Evolutionary conservation across 2,113 vertebrate genomes (phyloP).

Genomic region (Ictalurus punctatus): DNA sequence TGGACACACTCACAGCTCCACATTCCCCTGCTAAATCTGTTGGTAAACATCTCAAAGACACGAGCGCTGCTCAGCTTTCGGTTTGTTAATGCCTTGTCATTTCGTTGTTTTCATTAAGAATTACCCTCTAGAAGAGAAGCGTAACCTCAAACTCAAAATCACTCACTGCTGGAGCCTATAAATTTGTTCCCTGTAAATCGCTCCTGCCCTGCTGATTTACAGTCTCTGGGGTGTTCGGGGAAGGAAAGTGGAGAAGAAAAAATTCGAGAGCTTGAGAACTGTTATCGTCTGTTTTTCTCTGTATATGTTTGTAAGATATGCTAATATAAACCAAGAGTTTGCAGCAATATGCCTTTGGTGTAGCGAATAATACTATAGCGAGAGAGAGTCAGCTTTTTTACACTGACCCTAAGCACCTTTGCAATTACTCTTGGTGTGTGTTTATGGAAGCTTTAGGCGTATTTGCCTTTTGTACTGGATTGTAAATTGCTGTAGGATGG

Average conservation of each 20-base stretch:
- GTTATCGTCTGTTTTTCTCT: neutral
- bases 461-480: neutral
- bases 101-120: constrained; percentile 10
- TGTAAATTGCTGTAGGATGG: neutral
- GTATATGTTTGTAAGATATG: neutral
- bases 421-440: constrained; percentile 20
- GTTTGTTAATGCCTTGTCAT: neutral
- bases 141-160: neutral
- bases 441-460: neutral
- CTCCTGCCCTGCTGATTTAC: constrained; percentile 30
- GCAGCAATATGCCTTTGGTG: neutral
- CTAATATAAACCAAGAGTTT: constrained; percentile 27
- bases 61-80: neutral
- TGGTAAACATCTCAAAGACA: constrained; percentile 39
- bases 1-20: constrained; percentile 15
- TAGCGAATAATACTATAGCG: neutral
- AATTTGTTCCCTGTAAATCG: constrained; percentile 31
- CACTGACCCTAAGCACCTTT: constrained; percentile 13
- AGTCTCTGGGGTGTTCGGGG: constrained; percentile 10
- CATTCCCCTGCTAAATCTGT: constrained; percentile 15
- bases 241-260: neutral
- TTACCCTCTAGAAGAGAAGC: neutral
- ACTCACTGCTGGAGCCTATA: constrained; percentile 13
- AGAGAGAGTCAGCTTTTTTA: neutral
- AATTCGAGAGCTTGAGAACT: neutral